phyloP scores from a whole-genome alignment of 2,888 invertebrate genomes.

The Cantharis rufa region DNA sequence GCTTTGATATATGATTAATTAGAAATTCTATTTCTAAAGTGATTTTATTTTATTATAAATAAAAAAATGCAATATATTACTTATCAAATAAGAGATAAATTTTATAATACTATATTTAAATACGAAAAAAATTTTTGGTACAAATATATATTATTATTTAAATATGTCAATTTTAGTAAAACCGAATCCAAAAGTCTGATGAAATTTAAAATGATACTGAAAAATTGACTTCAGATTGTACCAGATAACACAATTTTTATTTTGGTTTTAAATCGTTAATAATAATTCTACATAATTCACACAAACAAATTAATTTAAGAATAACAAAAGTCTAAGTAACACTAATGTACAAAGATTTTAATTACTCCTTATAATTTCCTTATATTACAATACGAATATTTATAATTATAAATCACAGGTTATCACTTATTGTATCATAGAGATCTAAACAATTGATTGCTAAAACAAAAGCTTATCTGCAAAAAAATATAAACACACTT shows the following conservation, averaged over 20 bases:
- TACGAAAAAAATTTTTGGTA: neutral
- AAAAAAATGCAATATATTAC: neutral
- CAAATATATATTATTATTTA: neutral
- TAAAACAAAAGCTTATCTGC: neutral
- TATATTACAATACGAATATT: neutral
- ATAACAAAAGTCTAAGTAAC: neutral
- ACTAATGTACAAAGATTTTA: neutral
- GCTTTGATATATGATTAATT: no score
- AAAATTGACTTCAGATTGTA: neutral
- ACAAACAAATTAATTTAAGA: neutral
- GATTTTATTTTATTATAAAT: no score
- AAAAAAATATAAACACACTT: neutral
- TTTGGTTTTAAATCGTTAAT: neutral
- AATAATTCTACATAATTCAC: neutral
- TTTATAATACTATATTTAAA: neutral
- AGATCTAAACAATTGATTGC: neutral
- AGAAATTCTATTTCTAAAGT: no score
- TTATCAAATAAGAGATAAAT: no score
- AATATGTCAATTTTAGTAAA: neutral
- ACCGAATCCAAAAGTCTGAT: neutral
- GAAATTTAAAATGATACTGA: neutral
- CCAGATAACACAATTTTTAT: neutral
- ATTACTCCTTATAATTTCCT: neutral
- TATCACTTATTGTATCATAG: neutral
- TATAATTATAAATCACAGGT: neutral